These are phyloP conservation scores for Panurus biarmicus DNA, from an alignment of 2,113 vertebrate genomes.

Conservation along the genomic window DNA sequence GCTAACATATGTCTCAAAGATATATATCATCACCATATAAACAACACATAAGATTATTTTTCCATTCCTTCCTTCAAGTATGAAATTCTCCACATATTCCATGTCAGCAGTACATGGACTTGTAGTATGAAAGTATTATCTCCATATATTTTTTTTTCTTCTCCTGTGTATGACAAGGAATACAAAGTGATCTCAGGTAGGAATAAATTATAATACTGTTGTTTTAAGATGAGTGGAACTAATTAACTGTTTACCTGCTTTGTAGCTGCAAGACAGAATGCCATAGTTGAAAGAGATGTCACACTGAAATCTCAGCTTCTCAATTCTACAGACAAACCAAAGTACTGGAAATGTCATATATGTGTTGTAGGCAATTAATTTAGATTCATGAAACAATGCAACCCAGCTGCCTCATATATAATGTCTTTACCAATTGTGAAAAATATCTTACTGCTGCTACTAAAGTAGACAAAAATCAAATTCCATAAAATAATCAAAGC, in stretches of 20 bases:
- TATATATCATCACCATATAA: slow-evolving; percentile 40
- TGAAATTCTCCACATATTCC: slow-evolving; percentile 45
- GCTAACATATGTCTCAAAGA: slow-evolving; percentile 39
- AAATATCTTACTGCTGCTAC: not conserved
- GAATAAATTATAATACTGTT: not conserved
- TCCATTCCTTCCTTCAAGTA: slow-evolving; percentile 39
- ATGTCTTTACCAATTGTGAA: not conserved
- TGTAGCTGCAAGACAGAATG: not conserved
- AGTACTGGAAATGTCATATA: not conserved
- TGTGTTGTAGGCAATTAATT: not conserved
- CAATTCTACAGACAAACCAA: not conserved
- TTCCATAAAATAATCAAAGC: not conserved
- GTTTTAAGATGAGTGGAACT: not conserved
- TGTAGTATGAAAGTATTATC: not conserved
- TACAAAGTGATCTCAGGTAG: not conserved
- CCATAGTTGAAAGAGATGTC: not conserved
- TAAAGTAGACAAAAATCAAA: not conserved
- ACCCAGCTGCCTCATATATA: not conserved
- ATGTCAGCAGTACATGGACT: slow-evolving; percentile 13
- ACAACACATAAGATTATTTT: slow-evolving; percentile 45
- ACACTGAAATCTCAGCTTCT: not conserved
- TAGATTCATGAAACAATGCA: not conserved
- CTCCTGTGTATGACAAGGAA: not conserved
- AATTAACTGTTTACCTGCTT: not conserved
- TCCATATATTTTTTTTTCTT: not conserved